Evolutionary conservation across 1,140 invertebrate species (phyloP), one percentile per base, ranked within the genome.

Genomic region (Sweltsa coloradensis): DNA sequence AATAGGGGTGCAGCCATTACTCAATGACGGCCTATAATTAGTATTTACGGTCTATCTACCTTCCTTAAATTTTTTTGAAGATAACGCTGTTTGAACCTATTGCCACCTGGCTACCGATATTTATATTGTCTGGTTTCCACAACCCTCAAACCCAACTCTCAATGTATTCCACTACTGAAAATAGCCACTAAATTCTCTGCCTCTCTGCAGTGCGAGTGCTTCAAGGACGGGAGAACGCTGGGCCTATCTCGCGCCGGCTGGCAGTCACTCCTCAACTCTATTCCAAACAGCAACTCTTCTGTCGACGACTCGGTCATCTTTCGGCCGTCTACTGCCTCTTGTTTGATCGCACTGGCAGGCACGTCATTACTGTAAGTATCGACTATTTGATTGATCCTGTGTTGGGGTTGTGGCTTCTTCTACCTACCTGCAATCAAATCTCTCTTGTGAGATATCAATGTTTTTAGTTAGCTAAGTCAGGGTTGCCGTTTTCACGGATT

Each of bases 241-340:
- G 81, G 19, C 63, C 76, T 42, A 52, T 80, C 41, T 66, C 72
- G 51, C 61, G 78, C 53, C 66, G 68, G 40, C 68, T 80, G 57
- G 58, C 73, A 23, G 67, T 90, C 45, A 76, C 82, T n/a, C 70
- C 81, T 27, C 74, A 76, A 39, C 70, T 88, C 45, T 91, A 89
- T 60, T 69, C 62, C 21, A 78, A 78, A 48, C 68, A 89, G 34
- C 76, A 83, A 52, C 67, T 90, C 49, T 82, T 90, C 60, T 76
- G 83, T 26, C 74, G 87, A 43, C 91, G 91, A 2, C 69, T 97
- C 5, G 96, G 94, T 5, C 96, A 99, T 64, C 70, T 98, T 24
- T 90, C 91, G 5, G 86, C 93, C 18, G 93, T 97, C 1, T 99
- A 97, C 70, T 99, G 95, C 68, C 79, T 97, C 16, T 69, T 90